phyloP scores from a whole-genome alignment of 2,797 vertebrate species.

The Urocyon cinereoargenteus region DNA sequence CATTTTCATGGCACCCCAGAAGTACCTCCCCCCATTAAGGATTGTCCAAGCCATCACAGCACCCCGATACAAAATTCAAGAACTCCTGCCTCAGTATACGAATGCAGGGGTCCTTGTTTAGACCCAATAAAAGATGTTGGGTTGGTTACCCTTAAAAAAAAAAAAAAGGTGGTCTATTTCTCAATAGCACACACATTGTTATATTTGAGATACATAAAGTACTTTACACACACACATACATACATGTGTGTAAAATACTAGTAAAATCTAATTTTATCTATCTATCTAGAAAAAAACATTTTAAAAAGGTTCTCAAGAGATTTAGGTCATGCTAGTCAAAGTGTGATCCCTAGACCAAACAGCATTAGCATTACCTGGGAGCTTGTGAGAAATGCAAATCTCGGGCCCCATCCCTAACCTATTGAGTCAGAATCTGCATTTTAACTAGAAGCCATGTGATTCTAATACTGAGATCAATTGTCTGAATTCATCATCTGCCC shows the following conservation, averaged over 20 bases:
- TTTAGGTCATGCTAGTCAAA: neutral
- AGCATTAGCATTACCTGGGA: neutral
- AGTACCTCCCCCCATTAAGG: slow-evolving; percentile 73
- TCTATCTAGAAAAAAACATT: too few species aligned
- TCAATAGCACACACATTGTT: neutral
- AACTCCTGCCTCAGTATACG: slow-evolving; percentile 74
- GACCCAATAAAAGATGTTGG: slow-evolving; percentile 71
- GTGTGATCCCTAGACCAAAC: neutral
- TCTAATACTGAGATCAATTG: neutral
- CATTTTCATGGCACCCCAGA: slow-evolving; percentile 66
- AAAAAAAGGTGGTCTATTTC: neutral
- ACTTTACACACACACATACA: neutral
- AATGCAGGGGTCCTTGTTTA: slow-evolving; percentile 68
- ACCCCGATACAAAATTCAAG: slow-evolving; percentile 72
- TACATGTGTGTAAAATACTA: too few species aligned
- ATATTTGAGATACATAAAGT: neutral
- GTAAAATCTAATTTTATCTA: too few species aligned
- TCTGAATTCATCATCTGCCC: neutral
- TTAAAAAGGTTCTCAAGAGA: neutral
- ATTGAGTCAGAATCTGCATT: neutral
- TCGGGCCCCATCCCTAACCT: neutral
- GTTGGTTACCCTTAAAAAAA: neutral
- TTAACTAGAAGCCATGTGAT: neutral
- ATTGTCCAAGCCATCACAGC: slow-evolving; percentile 68
- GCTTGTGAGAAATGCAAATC: neutral